Conservation (phyloP, 2,797 vertebrate species). For the Orientallactaga sibirica region DNA sequence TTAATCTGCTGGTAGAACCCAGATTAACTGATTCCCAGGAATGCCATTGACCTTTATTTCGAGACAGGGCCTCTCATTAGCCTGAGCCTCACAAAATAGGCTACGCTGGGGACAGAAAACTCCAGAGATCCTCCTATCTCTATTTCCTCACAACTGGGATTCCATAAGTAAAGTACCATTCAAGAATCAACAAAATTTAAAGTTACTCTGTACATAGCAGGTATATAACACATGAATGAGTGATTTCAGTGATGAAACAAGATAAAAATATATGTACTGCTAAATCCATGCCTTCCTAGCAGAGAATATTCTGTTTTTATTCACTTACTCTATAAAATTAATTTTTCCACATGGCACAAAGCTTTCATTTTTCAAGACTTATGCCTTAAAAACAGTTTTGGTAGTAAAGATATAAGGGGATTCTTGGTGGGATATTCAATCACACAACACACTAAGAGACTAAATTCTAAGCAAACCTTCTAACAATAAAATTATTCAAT, state of each 20-base stretch:
- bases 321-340: not conserved
- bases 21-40: no score
- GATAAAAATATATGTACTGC: not conserved
- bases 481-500: slow-evolving; percentile 8
- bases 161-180: no score
- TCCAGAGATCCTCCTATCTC: no score
- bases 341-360: slow-evolving; percentile 1
- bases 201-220: not conserved
- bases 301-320: slow-evolving; percentile 9
- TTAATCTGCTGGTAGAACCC: no score
- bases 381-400: not conserved
- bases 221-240: not conserved
- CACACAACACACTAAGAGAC: not conserved
- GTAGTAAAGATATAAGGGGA: not conserved
- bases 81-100: no score
- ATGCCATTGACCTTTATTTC: no score
- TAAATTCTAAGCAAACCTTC: not conserved
- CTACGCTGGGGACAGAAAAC: no score
- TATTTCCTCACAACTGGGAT: no score
- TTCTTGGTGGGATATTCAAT: not conserved
- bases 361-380: not conserved
- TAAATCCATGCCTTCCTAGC: not conserved
- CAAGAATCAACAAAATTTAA: not conserved
- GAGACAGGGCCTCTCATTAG: no score
- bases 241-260: not conserved